These are phyloP conservation scores for Ligdia adustata DNA, from an alignment of 2,888 invertebrate genomes.

Conservation along the genomic window DNA sequence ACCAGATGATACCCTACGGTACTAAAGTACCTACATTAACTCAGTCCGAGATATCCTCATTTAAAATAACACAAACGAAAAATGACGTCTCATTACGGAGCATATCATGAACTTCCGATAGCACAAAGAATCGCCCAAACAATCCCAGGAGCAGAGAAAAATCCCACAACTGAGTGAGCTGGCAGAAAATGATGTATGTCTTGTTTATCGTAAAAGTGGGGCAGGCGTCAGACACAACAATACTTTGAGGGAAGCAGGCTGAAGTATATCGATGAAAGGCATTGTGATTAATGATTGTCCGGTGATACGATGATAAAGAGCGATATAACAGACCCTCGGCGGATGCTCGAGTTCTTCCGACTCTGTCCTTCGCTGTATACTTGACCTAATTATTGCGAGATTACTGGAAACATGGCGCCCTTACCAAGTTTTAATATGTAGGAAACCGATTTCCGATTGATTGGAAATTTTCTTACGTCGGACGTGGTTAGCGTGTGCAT, in stretches of 20 bases:
- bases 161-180: background rate
- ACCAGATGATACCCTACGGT: too few species aligned
- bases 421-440: conserved; percentile 56
- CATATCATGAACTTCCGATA: conserved; percentile 26
- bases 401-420: conserved; percentile 54
- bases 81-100: conserved; percentile 24
- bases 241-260: conserved; percentile 51
- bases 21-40: too few species aligned
- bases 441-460: conserved; percentile 58
- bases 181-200: conserved; percentile 50
- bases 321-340: conserved; percentile 52
- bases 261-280: conserved; percentile 54
- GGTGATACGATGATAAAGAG: conserved; percentile 68
- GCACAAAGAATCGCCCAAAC: conserved; percentile 30
- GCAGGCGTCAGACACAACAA: conserved; percentile 48
- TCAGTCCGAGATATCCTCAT: conserved; percentile 15
- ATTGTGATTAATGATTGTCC: conserved; percentile 64
- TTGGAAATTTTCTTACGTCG: conserved; percentile 49
- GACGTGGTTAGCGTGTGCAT: conserved; percentile 36
- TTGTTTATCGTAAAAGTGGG: conserved; percentile 51
- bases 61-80: conserved; percentile 36
- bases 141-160: conserved; percentile 37
- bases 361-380: conserved; percentile 66
- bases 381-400: conserved; percentile 70
- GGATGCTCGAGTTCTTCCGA: conserved; percentile 44